Conservation (phyloP, 2,113 vertebrate genomes). For the Antigone vipio region DNA sequence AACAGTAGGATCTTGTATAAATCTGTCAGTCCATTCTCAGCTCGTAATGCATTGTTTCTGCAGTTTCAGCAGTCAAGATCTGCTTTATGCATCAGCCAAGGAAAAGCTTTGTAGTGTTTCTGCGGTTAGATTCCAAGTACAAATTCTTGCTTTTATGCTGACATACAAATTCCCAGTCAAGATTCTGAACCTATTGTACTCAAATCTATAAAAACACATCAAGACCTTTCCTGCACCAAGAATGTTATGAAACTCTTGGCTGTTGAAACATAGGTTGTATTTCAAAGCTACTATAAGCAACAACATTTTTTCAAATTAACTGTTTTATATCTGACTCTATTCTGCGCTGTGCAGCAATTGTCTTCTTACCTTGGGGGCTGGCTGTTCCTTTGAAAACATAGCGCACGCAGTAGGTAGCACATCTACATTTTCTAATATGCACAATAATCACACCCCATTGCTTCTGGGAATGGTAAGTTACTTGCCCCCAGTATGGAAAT, state of each 20-base stretch:
- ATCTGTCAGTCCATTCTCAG: background rate
- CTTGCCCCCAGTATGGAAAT: background rate
- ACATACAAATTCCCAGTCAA: background rate
- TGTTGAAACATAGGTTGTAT: background rate
- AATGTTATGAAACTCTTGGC: background rate
- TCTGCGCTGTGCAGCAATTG: background rate
- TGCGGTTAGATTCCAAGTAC: background rate
- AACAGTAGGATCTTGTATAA: background rate
- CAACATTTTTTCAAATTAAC: background rate
- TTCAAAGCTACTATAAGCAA: background rate
- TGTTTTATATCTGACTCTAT: background rate
- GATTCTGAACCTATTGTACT: background rate
- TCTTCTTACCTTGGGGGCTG: background rate
- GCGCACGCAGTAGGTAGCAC: background rate
- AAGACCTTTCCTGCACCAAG: background rate
- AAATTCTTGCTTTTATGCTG: background rate
- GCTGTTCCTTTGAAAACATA: background rate
- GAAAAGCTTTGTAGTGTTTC: background rate
- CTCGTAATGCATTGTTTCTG: background rate
- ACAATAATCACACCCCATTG: background rate
- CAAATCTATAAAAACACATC: background rate
- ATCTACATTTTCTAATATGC: background rate
- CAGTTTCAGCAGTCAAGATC: background rate
- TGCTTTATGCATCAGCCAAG: background rate
- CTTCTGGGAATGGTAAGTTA: background rate